Evolutionary conservation across 64 coral and sea anemone genomes (phyloP).

Genomic region (Pachyseris speciosa): DNA sequence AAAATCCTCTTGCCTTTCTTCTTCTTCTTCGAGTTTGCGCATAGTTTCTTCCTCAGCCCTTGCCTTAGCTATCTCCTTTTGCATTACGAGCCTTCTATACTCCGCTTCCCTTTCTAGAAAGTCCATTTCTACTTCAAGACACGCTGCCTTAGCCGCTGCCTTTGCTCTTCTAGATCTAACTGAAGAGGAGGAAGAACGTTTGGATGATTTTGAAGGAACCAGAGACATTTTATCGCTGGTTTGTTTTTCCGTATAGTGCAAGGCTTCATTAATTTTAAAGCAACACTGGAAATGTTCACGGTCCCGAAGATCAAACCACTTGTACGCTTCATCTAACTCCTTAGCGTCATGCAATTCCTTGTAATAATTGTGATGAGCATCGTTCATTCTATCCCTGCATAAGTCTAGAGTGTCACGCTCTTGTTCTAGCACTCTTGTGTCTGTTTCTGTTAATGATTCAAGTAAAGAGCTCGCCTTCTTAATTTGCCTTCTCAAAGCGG

Average conservation of each 20-base stretch:
- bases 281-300: slow-evolving; percentile 49
- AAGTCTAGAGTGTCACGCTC: slow-evolving; percentile 45
- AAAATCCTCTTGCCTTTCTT: slow-evolving; percentile 18
- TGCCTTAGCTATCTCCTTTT: slow-evolving; percentile 37
- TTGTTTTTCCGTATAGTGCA: slow-evolving; percentile 4
- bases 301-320: slow-evolving; percentile 45
- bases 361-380: slow-evolving; percentile 31
- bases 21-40: slow-evolving; percentile 47
- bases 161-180: slow-evolving; percentile 51
- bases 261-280: slow-evolving; percentile 31
- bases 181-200: slow-evolving; percentile 15
- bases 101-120: slow-evolving; percentile 50
- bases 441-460: not conserved
- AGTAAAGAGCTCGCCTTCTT: slow-evolving; percentile 31
- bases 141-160: slow-evolving; percentile 38
- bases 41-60: slow-evolving; percentile 47
- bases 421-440: slow-evolving; percentile 11
- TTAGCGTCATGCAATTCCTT: not conserved
- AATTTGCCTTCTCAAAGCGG: slow-evolving; percentile 19
- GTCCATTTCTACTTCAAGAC: slow-evolving; percentile 63
- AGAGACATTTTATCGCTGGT: slow-evolving; percentile 37
- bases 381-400: slow-evolving; percentile 29
- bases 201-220: slow-evolving; percentile 14
- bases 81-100: slow-evolving; percentile 18
- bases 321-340: not conserved